Base-by-base conservation (phyloP, 2,888 invertebrate species). In the Andrena haemorrhoa region DNA sequence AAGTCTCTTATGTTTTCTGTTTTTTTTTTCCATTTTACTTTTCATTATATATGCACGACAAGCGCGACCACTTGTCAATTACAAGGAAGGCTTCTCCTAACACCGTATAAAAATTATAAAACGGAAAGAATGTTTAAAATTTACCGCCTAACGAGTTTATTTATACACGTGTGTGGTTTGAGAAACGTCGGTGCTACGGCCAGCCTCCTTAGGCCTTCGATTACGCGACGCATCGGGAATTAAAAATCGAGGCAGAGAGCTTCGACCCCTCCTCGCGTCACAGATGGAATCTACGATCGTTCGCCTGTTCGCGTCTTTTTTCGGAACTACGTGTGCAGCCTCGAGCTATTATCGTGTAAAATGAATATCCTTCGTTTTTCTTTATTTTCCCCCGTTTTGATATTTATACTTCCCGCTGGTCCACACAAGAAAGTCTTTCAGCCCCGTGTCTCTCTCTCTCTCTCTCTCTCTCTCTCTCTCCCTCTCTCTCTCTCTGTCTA, bases 101-200 rank as follows among this genome's bases (percentile, higher is more conserved):
- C 85, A 89, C 86, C 87, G 86, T 91, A 92, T 89, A 91, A 92
- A 92, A 92, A 92, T 92, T 89, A 92, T 91, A 91, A 92, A 92
- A 92, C 90, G 87, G 80, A 89, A 89, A 87, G 85, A 76, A 84
- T 84, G 89, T 90, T 89, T 85, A 89, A 91, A 90, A 88, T 90
- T 89, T 89, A 90, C 85, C 68, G 88, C 86, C 89, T 90, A 92
- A 88, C 89, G 87, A 86, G 90, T 89, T 41, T 91, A 91, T 87
- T 56, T 89, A 87, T 89, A 91, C 90, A 86, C 73, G 85, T 84
- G 85, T 87, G 87, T n/a, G n/a, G n/a, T 88, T 87, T 73, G 78
- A 88, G 88, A 78, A 85, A 56, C 56, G 85, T 88, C 85, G 88
- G 83, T 90, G 88, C 82, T 89, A 82, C 75, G 86, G 86, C 78